phyloP scores from a whole-genome alignment of 2,888 invertebrate species.

The Scrobipalpa costella region DNA sequence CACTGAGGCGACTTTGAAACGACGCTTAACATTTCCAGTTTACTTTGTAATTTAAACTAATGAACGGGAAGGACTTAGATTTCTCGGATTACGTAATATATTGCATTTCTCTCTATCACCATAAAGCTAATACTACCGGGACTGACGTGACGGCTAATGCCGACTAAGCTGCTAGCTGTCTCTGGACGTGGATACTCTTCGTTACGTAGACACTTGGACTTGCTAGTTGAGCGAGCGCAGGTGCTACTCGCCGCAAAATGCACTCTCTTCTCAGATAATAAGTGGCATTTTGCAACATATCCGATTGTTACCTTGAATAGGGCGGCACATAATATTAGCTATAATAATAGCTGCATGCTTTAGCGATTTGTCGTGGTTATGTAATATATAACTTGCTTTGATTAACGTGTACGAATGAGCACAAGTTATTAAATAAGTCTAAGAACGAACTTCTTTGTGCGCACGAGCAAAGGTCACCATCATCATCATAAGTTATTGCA shows the following conservation, averaged over 20 bases:
- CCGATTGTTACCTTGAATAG: neutral
- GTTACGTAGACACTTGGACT: conserved; percentile 5
- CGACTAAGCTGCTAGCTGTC: neutral
- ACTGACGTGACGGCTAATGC: neutral
- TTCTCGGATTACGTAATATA: conserved; percentile 11
- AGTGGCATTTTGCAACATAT: conserved; percentile 2
- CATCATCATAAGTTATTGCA: conserved; percentile 1
- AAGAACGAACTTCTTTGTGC: neutral
- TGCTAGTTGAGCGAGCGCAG: neutral
- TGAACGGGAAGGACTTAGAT: conserved; percentile 11
- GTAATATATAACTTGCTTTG: conserved; percentile 1
- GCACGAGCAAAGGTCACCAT: neutral
- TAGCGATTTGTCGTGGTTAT: conserved; percentile 8
- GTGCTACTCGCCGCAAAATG: neutral
- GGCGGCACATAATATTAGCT: conserved; percentile 1
- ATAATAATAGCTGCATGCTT: conserved; percentile 11
- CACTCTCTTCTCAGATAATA: neutral
- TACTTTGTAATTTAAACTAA: neutral
- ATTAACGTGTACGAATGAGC: conserved; percentile 12
- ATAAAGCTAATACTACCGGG: conserved; percentile 18
- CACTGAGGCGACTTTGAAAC: too few species aligned
- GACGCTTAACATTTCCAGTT: neutral
- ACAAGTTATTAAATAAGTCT: conserved; percentile 9
- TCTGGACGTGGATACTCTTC: conserved; percentile 9
- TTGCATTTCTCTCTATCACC: conserved; percentile 12